Percentiles rank a stretch among this genome's conserved stretches.
phyloP scores from a whole-genome alignment of 2,888 invertebrate genomes.

The Andrena haemorrhoa region DNA sequence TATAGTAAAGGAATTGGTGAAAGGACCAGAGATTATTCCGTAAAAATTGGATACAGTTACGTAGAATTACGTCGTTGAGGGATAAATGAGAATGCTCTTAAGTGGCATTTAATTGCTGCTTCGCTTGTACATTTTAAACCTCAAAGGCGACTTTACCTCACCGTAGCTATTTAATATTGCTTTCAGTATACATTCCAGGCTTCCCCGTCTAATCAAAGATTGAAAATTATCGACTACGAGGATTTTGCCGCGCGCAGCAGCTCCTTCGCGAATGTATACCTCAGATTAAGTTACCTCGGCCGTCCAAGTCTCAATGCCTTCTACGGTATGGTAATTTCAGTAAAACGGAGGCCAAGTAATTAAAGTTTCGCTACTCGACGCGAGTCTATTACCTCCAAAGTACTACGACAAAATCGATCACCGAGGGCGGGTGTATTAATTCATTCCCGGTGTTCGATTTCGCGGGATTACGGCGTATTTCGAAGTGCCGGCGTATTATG shows the following conservation, averaged over 20 bases:
- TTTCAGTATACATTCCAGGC: too few species aligned
- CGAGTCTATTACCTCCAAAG: not conserved
- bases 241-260: constrained; percentile 18
- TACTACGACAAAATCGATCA: constrained; percentile 14
- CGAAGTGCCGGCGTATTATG: not conserved
- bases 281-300: not conserved
- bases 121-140: constrained; percentile 2
- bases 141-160: too few species aligned
- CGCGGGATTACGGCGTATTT: not conserved
- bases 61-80: not conserved
- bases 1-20: too few species aligned
- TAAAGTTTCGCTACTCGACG: constrained; percentile 30
- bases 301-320: constrained; percentile 5
- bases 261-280: constrained; percentile 17
- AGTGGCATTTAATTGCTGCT: constrained; percentile 9
- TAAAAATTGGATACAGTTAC: not conserved
- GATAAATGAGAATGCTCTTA: constrained; percentile 3
- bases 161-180: too few species aligned
- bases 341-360: constrained; percentile 17
- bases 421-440: constrained; percentile 4
- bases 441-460: not conserved
- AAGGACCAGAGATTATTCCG: too few species aligned
- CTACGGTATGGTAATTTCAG: constrained; percentile 31
- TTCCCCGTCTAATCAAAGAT: not conserved
- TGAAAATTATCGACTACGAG: constrained; percentile 1